Evolutionary conservation across 1,140 invertebrate genomes (phyloP).

Genomic region (Ylistrum balloti): DNA sequence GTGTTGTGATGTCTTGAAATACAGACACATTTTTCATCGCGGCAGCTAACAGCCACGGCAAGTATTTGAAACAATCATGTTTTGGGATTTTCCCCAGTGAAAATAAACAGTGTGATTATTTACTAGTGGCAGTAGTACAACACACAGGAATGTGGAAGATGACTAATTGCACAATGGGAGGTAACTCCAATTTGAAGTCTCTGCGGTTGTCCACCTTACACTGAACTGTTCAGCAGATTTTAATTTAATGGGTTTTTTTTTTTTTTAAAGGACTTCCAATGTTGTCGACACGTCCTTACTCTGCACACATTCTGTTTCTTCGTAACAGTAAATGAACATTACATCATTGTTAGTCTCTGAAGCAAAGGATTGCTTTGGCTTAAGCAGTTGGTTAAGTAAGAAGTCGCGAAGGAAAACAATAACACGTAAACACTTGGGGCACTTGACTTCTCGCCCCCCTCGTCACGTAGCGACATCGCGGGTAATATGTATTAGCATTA

Average conservation of each 20-base stretch:
- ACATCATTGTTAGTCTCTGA: too few relatives aligned
- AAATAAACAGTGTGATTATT: background rate
- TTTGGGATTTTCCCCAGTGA: background rate
- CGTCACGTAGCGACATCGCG: slow-evolving; percentile 28
- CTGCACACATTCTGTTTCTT: too few relatives aligned
- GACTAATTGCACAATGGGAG: slow-evolving; percentile 33
- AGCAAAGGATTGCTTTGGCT: too few relatives aligned
- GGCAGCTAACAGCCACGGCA: background rate
- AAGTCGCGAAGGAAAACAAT: slow-evolving; percentile 30
- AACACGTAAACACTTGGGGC: background rate
- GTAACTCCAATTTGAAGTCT: background rate
- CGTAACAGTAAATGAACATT: too few relatives aligned
- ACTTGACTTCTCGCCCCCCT: background rate
- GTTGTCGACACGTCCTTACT: too few relatives aligned
- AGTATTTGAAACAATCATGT: background rate
- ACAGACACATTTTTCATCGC: background rate
- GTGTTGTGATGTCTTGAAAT: too few relatives aligned
- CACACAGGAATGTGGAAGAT: slow-evolving; percentile 38
- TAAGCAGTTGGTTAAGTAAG: too few relatives aligned
- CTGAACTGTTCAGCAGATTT: background rate
- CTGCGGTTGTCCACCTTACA: slow-evolving; percentile 23
- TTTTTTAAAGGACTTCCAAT: too few relatives aligned
- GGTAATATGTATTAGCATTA: background rate
- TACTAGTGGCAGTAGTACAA: background rate
- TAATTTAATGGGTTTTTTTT: background rate